These are phyloP conservation scores for Deladenus siricidicola DNA, from an alignment of 2,888 invertebrate species.

Conservation along the genomic window DNA sequence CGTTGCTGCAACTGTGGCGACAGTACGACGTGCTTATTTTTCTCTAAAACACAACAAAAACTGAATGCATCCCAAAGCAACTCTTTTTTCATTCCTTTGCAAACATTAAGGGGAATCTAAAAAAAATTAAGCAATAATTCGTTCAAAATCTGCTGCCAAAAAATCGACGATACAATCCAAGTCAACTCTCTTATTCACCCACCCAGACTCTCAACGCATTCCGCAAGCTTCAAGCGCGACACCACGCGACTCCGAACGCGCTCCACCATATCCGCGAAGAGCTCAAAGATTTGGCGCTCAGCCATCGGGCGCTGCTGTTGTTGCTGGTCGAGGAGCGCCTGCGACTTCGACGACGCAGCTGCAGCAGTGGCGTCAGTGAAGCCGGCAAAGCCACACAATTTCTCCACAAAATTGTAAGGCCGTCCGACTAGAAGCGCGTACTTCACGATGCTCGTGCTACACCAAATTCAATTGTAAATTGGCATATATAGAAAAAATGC, in stretches of 20 bases:
- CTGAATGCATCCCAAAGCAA: neutral
- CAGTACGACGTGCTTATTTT: neutral
- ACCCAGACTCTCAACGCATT: slow-evolving; percentile 1
- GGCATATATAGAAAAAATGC: neutral
- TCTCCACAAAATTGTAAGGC: slow-evolving; percentile 3
- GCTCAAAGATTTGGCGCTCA: slow-evolving; percentile 1
- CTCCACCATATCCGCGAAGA: neutral
- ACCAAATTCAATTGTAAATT: neutral
- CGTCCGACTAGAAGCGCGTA: slow-evolving; percentile 5
- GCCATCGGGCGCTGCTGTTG: neutral
- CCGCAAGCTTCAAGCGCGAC: neutral
- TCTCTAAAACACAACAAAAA: neutral
- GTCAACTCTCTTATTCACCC: neutral
- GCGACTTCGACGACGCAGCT: too few species aligned
- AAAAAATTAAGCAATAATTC: neutral
- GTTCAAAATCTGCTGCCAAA: neutral
- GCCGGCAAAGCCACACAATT: slow-evolving; percentile 4
- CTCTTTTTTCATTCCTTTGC: neutral
- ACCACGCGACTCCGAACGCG: neutral
- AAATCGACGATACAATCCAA: neutral
- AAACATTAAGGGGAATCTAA: neutral
- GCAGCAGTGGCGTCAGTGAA: neutral
- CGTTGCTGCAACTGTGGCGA: neutral
- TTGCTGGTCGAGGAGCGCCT: neutral
- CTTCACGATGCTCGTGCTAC: neutral